A percentile compares a stretch with the other conserved stretches of the same genome.
These are phyloP conservation scores for Antechinus flavipes DNA, from an alignment of 2,113 vertebrate species.

Conservation along the genomic window DNA sequence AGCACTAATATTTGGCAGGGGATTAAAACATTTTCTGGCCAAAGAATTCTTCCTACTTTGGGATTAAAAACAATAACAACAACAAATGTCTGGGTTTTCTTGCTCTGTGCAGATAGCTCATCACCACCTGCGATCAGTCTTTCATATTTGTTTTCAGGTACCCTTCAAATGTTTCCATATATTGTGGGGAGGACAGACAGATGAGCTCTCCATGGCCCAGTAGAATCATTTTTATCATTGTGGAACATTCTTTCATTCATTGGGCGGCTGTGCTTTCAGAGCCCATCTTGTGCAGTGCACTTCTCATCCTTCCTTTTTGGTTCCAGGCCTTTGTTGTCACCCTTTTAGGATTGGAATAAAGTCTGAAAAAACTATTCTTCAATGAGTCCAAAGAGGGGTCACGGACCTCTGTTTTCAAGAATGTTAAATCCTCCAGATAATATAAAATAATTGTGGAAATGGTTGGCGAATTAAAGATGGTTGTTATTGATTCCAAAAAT, in stretches of 20 bases:
- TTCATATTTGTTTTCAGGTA: neutral
- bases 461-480: conserved; percentile 86
- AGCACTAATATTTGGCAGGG: neutral
- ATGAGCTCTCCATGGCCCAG: neutral
- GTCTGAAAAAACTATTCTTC: neutral
- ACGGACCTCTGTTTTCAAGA: conserved; percentile 57
- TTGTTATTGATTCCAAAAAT: conserved; percentile 89
- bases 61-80: neutral
- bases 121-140: neutral
- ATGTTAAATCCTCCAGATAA: conserved; percentile 74
- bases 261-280: neutral
- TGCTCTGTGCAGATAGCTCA: neutral
- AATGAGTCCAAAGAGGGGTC: conserved; percentile 61
- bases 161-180: neutral
- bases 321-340: neutral
- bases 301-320: neutral
- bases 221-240: neutral
- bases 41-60: neutral
- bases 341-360: conserved; percentile 27
- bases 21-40: neutral
- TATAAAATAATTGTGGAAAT: conserved; percentile 80
- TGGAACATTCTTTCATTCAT: neutral
- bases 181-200: neutral
- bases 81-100: neutral
- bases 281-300: neutral